Percentiles rank a stretch among this genome's conserved stretches.
Conservation (phyloP, 2,113 vertebrate species). For the Oreochromis aureus region DNA sequence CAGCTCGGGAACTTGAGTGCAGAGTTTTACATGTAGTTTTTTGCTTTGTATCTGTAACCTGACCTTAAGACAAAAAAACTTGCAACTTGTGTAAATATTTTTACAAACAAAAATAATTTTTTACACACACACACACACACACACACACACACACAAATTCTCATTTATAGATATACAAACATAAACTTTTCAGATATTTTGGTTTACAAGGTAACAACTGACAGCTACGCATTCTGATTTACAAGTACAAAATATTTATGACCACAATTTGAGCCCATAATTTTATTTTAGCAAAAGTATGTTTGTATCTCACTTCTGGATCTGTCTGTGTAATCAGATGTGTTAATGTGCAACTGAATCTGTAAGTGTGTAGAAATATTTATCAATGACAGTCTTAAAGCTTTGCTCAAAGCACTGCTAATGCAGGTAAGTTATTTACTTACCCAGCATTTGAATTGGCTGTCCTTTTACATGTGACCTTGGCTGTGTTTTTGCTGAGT, state of each 20-base stretch:
- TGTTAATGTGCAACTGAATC: not conserved
- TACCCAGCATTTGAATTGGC: not conserved
- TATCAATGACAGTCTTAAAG: not conserved
- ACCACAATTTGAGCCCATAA: not conserved
- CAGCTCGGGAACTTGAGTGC: not conserved
- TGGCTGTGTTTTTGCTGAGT: not conserved
- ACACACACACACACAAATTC: not conserved
- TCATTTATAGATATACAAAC: not conserved
- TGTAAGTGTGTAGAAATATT: not conserved
- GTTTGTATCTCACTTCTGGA: not conserved
- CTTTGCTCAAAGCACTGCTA: not conserved
- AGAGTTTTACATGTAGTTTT: not conserved
- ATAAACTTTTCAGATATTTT: not conserved
- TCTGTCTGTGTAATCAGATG: not conserved
- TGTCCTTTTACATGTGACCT: not conserved
- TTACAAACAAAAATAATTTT: not conserved
- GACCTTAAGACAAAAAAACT: not conserved
- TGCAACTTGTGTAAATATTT: not conserved
- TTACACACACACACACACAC: not conserved
- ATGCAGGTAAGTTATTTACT: not conserved
- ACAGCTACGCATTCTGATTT: not conserved
- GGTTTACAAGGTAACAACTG: not conserved
- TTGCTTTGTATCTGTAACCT: not conserved
- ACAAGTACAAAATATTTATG: not conserved
- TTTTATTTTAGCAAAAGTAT: not conserved